phyloP scores from a whole-genome alignment of 2,888 invertebrate genomes.

The Drosophila buzzatii region DNA sequence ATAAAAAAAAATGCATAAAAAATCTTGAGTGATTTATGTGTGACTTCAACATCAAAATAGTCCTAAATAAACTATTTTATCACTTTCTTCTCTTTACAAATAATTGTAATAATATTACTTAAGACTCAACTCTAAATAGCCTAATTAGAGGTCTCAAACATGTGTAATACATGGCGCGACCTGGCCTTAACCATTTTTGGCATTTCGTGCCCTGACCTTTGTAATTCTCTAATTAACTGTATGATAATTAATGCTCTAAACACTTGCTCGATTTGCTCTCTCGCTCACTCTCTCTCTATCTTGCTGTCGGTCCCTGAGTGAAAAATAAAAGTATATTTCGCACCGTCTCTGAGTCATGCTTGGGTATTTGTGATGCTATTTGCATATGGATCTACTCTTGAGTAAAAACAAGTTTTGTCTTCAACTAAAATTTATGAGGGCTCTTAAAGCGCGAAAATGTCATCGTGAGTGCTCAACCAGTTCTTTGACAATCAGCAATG shows the following conservation, averaged over 20 bases:
- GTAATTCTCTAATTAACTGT: constrained; percentile 33
- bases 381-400: constrained; percentile 53
- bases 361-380: constrained; percentile 42
- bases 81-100: background rate
- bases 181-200: constrained; percentile 19
- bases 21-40: background rate
- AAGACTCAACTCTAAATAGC: background rate
- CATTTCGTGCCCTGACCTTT: constrained; percentile 61
- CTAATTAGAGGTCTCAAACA: background rate
- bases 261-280: background rate
- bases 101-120: background rate
- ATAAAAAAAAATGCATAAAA: background rate
- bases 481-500: constrained; percentile 14
- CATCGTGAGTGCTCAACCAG: constrained; percentile 21
- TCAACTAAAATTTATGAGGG: constrained; percentile 60
- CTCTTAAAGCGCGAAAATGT: constrained; percentile 46
- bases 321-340: constrained; percentile 13
- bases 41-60: background rate
- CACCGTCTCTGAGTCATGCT: constrained; percentile 34
- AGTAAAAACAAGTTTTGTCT: constrained; percentile 41
- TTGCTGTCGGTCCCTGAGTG: background rate
- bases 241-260: constrained; percentile 26
- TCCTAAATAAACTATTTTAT: background rate
- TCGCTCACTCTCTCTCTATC: background rate
- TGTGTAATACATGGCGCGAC: background rate